These are phyloP conservation scores for Netta rufina DNA, from an alignment of 2,797 vertebrate genomes.

Conservation along the genomic window DNA sequence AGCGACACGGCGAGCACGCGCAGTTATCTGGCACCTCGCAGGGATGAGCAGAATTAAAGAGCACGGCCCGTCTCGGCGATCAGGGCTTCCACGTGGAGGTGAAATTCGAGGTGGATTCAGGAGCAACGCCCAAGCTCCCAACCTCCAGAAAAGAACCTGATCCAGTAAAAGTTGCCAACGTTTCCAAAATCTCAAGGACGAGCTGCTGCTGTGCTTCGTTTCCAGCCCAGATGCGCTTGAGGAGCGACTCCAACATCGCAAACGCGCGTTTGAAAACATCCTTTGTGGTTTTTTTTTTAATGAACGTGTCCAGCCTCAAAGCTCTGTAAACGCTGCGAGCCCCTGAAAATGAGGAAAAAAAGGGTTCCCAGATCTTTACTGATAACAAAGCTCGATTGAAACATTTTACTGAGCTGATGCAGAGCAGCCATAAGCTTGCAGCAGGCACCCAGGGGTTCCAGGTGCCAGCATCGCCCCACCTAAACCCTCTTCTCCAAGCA, in stretches of 20 bases:
- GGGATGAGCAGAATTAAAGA: not conserved
- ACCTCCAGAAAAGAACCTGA: not conserved
- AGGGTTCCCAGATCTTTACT: not conserved
- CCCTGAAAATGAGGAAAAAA: not conserved
- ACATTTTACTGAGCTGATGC: not conserved
- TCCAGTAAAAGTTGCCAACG: not conserved
- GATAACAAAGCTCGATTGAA: not conserved
- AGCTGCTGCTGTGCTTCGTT: not conserved
- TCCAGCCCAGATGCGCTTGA: not conserved
- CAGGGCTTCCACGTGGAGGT: not conserved
- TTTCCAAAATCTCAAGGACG: not conserved
- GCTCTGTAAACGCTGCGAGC: not conserved
- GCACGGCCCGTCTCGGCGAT: rapidly evolving
- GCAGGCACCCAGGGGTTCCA: not conserved
- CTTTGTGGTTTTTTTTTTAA: not conserved
- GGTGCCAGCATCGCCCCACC: not conserved
- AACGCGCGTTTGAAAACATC: too few relatives aligned
- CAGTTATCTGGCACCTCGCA: not conserved
- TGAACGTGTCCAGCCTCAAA: not conserved
- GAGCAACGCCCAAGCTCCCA: not conserved
- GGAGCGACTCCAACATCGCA: not conserved
- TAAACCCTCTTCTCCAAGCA: not conserved
- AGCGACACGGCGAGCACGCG: not conserved
- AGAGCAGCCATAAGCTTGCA: not conserved
- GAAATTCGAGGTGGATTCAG: not conserved